phyloP scores from a whole-genome alignment of 2,797 vertebrate genomes.

The Cossypha dichroa region DNA sequence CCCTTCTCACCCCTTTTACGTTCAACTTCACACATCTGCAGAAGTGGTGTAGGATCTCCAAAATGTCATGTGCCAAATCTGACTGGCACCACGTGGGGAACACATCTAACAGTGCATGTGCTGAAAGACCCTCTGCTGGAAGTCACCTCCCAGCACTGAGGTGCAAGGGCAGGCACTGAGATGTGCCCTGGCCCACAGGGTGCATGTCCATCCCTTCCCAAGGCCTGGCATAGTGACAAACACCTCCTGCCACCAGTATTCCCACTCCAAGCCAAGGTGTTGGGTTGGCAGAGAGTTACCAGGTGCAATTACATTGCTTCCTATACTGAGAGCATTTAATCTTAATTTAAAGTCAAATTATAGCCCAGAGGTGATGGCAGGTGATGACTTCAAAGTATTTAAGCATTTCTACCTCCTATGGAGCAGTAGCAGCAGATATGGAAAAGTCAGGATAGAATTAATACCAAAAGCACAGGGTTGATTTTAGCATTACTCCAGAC shows the following conservation, averaged over 20 bases:
- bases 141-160: neutral
- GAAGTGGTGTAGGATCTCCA: neutral
- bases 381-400: neutral
- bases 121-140: neutral
- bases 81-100: neutral
- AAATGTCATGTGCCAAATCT: neutral
- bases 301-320: neutral
- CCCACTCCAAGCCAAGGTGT: neutral
- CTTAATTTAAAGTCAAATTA: neutral
- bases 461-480: neutral
- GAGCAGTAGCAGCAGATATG: neutral
- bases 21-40: neutral
- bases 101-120: rapidly evolving
- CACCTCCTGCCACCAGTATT: neutral
- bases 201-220: neutral
- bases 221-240: neutral
- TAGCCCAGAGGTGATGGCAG: neutral
- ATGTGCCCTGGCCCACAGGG: neutral
- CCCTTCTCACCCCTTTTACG: neutral
- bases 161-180: neutral
- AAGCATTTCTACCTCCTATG: neutral
- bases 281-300: neutral
- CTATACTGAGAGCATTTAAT: neutral
- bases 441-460: neutral
- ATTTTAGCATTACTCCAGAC: neutral